These are phyloP conservation scores for Peromyscus leucopus DNA, from an alignment of 2,113 vertebrate species.

Conservation along the genomic window DNA sequence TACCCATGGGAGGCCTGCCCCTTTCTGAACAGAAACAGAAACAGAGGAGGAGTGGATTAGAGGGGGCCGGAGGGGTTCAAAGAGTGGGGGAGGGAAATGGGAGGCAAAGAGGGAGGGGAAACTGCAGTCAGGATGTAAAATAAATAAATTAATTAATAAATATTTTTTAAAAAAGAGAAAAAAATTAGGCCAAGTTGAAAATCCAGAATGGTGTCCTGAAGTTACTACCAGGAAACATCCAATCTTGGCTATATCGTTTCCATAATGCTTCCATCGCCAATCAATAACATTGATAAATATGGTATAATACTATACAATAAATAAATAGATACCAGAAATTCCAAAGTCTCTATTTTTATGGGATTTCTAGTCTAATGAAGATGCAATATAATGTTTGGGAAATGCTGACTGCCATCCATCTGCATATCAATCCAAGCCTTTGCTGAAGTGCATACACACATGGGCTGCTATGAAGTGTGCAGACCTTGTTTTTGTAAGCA, in stretches of 20 bases:
- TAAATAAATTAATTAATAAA: not conserved
- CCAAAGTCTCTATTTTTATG: not conserved
- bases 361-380: not conserved
- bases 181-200: not conserved
- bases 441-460: not conserved
- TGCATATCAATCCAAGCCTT: not conserved
- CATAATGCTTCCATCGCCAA: not conserved
- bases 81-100: no score
- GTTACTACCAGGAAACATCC: not conserved
- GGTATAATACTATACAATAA: not conserved
- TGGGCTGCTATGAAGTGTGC: not conserved
- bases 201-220: not conserved
- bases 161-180: not conserved
- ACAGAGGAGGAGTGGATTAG: not conserved
- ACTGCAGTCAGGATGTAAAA: not conserved
- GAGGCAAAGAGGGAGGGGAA: not conserved
- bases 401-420: not conserved
- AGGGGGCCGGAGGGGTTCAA: no score
- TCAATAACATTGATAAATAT: not conserved
- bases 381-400: not conserved
- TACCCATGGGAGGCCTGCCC: not conserved
- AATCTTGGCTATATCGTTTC: not conserved
- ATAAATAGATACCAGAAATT: not conserved
- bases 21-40: not conserved
- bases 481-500: not conserved